These are phyloP conservation scores for Carassius gibelio DNA, from an alignment of 2,113 vertebrate species.

Conservation along the genomic window DNA sequence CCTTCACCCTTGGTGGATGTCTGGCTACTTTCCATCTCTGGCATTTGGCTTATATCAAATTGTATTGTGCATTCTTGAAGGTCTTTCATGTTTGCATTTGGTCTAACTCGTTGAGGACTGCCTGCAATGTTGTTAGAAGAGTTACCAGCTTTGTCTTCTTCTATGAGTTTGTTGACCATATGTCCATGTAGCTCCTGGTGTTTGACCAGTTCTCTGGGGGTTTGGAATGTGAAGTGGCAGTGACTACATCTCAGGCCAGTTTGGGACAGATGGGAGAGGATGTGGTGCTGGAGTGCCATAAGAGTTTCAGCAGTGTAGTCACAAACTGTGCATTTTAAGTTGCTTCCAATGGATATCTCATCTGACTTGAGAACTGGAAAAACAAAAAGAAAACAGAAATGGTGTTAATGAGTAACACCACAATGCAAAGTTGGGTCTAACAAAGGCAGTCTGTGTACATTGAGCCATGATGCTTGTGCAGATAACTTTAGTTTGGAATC, in stretches of 20 bases:
- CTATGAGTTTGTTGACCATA: conserved; percentile 69
- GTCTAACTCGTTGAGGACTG: conserved; percentile 67
- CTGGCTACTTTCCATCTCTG: conserved; percentile 82
- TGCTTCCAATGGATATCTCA: conserved; percentile 79
- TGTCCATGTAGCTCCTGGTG: conserved; percentile 84
- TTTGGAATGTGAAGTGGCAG: conserved; percentile 88
- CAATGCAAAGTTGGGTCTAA: neutral
- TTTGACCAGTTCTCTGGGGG: conserved; percentile 82
- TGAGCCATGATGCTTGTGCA: neutral
- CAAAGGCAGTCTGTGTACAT: neutral
- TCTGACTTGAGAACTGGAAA: conserved; percentile 84
- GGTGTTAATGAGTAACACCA: neutral
- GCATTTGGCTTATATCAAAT: conserved; percentile 68
- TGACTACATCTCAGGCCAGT: conserved; percentile 85
- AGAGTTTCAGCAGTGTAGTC: conserved; percentile 85
- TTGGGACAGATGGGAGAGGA: conserved; percentile 88
- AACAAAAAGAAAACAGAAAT: neutral
- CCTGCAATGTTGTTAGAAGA: conserved; percentile 74
- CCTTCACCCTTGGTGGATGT: conserved; percentile 77
- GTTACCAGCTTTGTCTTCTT: conserved; percentile 78
- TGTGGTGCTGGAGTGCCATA: conserved; percentile 86
- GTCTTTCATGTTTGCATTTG: conserved; percentile 77
- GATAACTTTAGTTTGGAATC: neutral
- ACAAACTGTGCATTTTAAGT: conserved; percentile 88
- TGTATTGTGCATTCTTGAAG: conserved; percentile 58